Conservation (phyloP, 2,113 vertebrate genomes). For the Rhodinocichla rosea region DNA sequence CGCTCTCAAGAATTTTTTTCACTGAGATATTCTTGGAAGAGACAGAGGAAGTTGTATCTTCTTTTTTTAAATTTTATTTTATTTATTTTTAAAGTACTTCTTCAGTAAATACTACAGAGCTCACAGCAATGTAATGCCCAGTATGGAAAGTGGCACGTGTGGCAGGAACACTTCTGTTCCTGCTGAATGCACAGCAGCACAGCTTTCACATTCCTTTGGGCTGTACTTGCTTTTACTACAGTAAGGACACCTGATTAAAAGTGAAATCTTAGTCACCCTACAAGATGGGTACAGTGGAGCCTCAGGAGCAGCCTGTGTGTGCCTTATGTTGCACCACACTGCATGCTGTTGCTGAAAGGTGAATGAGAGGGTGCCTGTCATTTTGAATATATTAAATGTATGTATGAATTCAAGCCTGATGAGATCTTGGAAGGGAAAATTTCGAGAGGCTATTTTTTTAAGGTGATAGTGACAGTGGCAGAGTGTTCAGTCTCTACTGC, state of each 20-base stretch:
- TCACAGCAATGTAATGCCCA: neutral
- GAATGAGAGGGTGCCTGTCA: neutral
- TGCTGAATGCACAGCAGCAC: neutral
- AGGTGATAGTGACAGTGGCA: neutral
- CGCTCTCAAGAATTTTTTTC: neutral
- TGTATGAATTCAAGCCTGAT: neutral
- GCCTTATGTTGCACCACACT: neutral
- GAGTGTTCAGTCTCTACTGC: neutral
- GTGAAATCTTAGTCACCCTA: neutral
- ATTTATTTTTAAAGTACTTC: neutral
- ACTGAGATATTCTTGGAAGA: neutral
- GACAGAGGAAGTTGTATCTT: neutral
- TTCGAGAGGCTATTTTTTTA: neutral
- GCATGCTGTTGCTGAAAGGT: neutral
- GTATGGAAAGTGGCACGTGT: neutral
- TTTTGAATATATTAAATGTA: neutral
- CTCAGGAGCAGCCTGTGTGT: neutral
- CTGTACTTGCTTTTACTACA: neutral
- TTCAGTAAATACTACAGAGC: neutral
- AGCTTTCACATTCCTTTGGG: neutral
- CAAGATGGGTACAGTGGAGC: neutral
- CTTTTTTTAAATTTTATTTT: no score
- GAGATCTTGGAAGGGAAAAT: neutral
- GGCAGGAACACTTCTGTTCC: neutral
- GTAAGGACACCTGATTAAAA: neutral